phyloP scores from a whole-genome alignment of 1,140 invertebrate genomes.

The Brachionus rubens region DNA sequence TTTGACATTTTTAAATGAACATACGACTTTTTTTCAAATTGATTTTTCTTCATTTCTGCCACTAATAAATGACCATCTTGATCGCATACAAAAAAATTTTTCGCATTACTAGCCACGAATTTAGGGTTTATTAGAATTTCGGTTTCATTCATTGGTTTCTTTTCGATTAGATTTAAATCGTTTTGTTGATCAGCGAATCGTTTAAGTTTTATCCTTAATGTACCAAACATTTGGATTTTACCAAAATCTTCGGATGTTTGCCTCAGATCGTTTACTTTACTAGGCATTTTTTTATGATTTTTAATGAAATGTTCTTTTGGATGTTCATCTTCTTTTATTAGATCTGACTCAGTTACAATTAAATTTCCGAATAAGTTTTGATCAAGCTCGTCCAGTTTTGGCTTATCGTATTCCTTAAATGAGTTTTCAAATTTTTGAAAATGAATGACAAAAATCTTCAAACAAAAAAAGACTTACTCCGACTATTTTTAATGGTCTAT shows the following conservation, averaged over 20 bases:
- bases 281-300: constrained; percentile 9
- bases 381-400: not conserved
- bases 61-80: constrained; percentile 9
- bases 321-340: not conserved
- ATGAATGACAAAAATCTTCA: too few relatives aligned
- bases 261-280: not conserved
- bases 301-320: too few relatives aligned
- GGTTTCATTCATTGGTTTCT: not conserved
- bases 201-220: constrained; percentile 33
- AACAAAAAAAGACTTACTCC: constrained; percentile 10
- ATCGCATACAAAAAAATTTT: constrained; percentile 7
- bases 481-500: constrained; percentile 23
- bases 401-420: constrained; percentile 23
- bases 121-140: not conserved
- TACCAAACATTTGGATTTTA: constrained; percentile 37
- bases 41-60: not conserved
- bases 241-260: not conserved
- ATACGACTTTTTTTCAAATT: not conserved
- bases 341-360: constrained; percentile 26
- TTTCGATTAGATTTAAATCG: not conserved
- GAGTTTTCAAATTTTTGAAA: too few relatives aligned
- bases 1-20: not conserved
- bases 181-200: constrained; percentile 22
- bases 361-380: constrained; percentile 29
- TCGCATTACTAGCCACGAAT: not conserved